Percentiles rank a stretch among this genome's conserved stretches.
phyloP scores from a whole-genome alignment of 2,888 invertebrate genomes.

The Exephanes ischioxanthus region DNA sequence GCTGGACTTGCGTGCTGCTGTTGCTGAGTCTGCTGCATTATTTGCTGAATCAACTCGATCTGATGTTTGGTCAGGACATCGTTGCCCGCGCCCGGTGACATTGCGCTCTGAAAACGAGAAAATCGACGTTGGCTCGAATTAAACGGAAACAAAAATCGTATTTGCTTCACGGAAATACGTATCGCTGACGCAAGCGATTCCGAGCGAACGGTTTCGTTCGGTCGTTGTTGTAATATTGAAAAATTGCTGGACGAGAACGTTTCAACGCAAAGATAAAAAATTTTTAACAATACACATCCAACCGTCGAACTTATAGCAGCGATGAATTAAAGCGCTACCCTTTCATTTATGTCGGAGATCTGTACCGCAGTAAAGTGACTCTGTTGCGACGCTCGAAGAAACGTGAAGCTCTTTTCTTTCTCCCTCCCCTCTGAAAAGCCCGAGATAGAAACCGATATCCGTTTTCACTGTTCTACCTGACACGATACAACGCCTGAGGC shows the following conservation, averaged over 20 bases:
- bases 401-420: neutral
- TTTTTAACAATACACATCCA: neutral
- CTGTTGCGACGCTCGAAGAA: neutral
- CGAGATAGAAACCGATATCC: constrained; percentile 57
- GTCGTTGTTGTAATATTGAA: neutral
- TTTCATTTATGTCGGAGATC: neutral
- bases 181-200: neutral
- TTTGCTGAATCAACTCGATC: constrained; percentile 91
- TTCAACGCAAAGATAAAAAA: neutral
- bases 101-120: constrained; percentile 83
- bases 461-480: constrained; percentile 50
- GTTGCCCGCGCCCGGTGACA: constrained; percentile 86
- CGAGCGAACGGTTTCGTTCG: neutral
- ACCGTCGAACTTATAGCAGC: neutral
- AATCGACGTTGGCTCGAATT: constrained; percentile 62
- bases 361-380: neutral
- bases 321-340: neutral
- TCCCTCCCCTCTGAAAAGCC: neutral
- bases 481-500: constrained; percentile 54
- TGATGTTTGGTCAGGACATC: constrained; percentile 91
- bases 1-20: constrained; percentile 74
- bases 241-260: neutral
- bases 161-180: neutral
- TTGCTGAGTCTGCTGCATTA: constrained; percentile 90
- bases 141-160: neutral